Evolutionary conservation across 2,113 vertebrate genomes (phyloP), one percentile per base, ranked within the genome.

Genomic region (Eulemur rufifrons): DNA sequence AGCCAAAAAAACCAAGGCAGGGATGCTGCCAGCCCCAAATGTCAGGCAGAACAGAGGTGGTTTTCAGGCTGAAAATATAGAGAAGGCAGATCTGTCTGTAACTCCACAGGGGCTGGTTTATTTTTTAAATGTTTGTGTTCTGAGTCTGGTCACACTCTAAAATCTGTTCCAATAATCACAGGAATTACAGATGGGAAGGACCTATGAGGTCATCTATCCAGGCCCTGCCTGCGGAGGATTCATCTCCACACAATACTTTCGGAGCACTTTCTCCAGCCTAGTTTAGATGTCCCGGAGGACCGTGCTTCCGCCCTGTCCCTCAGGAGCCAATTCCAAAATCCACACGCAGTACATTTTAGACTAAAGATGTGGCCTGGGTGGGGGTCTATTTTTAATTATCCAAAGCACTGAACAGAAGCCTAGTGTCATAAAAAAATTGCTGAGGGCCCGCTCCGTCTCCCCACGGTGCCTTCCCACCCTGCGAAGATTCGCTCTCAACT

Each of bases 341-440:
- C 91, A 96, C 95, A 91, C 78, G 64, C 78, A 91, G 78, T 94
- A 47, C 78, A 76, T 93, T 95, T 96, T 66, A 92, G 78, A 95
- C 61, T 52, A 56, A 94, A 93, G 73, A 96, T 83, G 93, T 61
- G 76, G 92, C 93, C 63, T 95, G 78, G 82, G 82, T 89, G 68
- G 88, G 97, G 88, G 94, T 94, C 91, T 95, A 50, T 66, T 98
- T 96, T 88, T 91, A 97, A 97, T 96, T 96, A 86, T 96, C 92
- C 59, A 86, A 89, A 96, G 89, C 93, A 95, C 85, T 86, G 82
- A 97, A 91, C 77, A 96, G 91, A 97, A 97, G 94, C 71, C 86
- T 95, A 37, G 82, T 74, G 86, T 86, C 93, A 86, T 86, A 86
- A 95, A 96, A 96, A 76, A 94, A 81, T 92, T 59, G 73, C 96